phyloP scores from a whole-genome alignment of 2,113 vertebrate genomes.

The Larimichthys crocea region DNA sequence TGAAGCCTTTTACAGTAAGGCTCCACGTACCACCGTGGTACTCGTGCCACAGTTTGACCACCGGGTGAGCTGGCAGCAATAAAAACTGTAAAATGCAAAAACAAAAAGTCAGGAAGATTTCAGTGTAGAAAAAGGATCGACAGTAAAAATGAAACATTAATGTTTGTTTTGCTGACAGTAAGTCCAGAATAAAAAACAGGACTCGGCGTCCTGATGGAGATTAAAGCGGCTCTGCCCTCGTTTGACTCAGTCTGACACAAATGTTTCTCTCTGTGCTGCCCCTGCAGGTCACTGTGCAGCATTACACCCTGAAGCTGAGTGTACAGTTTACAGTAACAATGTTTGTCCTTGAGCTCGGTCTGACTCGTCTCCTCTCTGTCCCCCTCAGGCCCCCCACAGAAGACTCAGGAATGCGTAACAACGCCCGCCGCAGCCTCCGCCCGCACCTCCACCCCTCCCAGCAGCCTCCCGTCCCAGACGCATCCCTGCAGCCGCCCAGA shows the following conservation, averaged over 20 bases:
- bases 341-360: background rate
- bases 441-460: conserved; percentile 87
- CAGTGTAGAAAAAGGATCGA: too few species aligned
- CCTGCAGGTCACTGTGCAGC: conserved; percentile 21
- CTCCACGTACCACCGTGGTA: too few species aligned
- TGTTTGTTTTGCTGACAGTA: too few species aligned
- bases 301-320: background rate
- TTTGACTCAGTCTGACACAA: background rate
- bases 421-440: conserved; percentile 89
- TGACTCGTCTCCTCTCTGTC: conserved; percentile 17
- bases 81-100: too few species aligned
- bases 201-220: background rate
- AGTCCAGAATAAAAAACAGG: too few species aligned
- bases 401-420: conserved; percentile 92
- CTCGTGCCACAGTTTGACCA: too few species aligned
- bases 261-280: background rate
- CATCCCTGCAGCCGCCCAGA: conserved; percentile 93
- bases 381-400: conserved; percentile 82
- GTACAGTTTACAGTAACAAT: too few species aligned
- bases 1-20: too few species aligned
- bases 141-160: background rate
- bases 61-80: too few species aligned
- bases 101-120: too few species aligned
- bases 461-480: conserved; percentile 90
- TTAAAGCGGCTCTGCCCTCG: background rate